Evolutionary conservation across 92 coral and sea anemone genomes (phyloP), one percentile per base, ranked within the genome.

Genomic region (Porites divaricata): DNA sequence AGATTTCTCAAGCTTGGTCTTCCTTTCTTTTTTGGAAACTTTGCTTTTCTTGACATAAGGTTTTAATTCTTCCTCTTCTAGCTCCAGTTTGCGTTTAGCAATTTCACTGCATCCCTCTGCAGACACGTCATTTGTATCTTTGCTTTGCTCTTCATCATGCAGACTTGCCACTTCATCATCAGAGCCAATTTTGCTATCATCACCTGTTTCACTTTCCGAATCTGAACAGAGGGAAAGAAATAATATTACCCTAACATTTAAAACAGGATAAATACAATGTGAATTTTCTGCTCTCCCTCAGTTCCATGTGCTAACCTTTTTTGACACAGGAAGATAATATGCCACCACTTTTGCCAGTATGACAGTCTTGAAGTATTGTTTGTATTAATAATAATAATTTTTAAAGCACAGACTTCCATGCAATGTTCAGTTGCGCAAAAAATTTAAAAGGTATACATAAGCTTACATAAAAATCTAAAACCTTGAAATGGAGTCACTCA

Each of bases 171-270:
- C 15, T 53, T 53, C 58, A 53, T 53, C 58, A 53, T 53, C 58
- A 53, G 58, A 53, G 58, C 58, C 58, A 53, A 53, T 53, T 53
- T 53, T 53, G 57, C 57, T 53, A 53, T 53, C 57, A 53, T 53
- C 77, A 52, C 63, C 63, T 73, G 63, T 73, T 50, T 52, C 77
- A 23, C 77, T 73, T 73, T 73, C 63, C 67, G 57, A 56, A 75
- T 59, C 79, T 57, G 79, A 24, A 75, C 54, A 56, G 53, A 68
- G 72, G 52, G 72, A 68, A 68, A 67, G 49, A 67, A 16, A 67
- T 67, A 67, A 67, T 12, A 67, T 53, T 53, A 67, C 72, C 51
- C 72, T 67, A 28, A 68, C 72, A 28, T 68, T 68, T 19, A 68
- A 68, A 68, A 68, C 51, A 19, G 72, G 72, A 68, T 68, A 28